Evolutionary conservation across 2,113 vertebrate genomes (phyloP), one percentile per base, ranked within the genome.

Genomic region (Syngnathus typhle): DNA sequence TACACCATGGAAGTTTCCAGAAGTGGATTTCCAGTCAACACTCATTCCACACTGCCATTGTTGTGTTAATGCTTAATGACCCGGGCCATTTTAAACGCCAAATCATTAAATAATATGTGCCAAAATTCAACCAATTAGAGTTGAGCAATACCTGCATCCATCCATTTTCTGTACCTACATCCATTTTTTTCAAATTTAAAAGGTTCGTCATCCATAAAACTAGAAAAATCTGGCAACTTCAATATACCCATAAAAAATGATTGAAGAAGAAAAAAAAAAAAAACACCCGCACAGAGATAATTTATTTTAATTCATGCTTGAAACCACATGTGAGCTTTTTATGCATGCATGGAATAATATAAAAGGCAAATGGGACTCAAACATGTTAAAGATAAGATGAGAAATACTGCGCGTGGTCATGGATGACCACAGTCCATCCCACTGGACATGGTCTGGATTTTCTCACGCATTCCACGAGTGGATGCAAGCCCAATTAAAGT

Each of bases 51-150:
- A 41, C 61, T 62, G 52, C 70, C 77, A 60, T 73, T 76, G 68
- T 81, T 76, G 70, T 84, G 78, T 80, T 68, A 70, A 77, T 1
- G 9, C 58, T 67, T 82, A 83, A 88, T 88, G 77, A 85, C 44
- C 75, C 67, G 38, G 63, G 3, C 67, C 67, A 68, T 70, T 79
- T 69, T 76, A 52, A 78, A 75, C 71, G 84, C 68, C 73, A 59
- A n/a, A 60, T 82, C 72, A 37, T 83, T 72, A 77, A 65, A 39
- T 47, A 49, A 61, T 70, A 68, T 72, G 65, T 69, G 65, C 64
- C 9, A 15, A 63, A 15, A 65, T 49, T 15, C 67, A 69, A 69
- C 12, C 27, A 32, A 32, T 32, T 32, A 32, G 27, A 32, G 27
- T 32, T 32, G 27, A 32, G 27, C 27, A 32, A 32, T 32, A 32